These are phyloP conservation scores for Callinectes sapidus DNA, from an alignment of 2,888 invertebrate species.

Conservation along the genomic window DNA sequence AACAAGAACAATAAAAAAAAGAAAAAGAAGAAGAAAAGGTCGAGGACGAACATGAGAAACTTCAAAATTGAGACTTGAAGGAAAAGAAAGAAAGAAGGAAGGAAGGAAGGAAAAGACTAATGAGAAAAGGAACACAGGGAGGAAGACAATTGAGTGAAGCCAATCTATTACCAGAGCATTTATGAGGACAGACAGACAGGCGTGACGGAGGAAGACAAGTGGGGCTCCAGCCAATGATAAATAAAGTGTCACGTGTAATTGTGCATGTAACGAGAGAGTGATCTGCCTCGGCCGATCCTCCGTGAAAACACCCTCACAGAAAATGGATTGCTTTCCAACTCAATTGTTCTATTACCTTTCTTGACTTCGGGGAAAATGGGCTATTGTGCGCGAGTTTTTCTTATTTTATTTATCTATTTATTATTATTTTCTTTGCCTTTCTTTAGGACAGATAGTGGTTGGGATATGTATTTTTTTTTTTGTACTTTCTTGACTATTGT, in stretches of 20 bases:
- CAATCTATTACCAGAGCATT: background rate
- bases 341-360: background rate
- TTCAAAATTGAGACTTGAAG: background rate
- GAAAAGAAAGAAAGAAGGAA: background rate
- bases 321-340: background rate
- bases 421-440: no score
- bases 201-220: constrained; percentile 24
- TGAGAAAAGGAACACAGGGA: background rate
- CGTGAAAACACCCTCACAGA: background rate
- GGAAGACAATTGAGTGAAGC: background rate
- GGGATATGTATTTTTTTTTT: no score
- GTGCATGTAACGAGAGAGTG: constrained; percentile 3
- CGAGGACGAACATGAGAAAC: background rate
- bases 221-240: background rate
- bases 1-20: background rate
- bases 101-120: background rate
- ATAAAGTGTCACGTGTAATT: background rate
- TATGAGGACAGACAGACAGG: background rate
- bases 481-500: no score
- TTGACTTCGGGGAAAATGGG: background rate
- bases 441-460: no score
- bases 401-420: background rate
- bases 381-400: background rate
- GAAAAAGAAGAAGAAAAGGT: background rate
- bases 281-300: background rate